Evolutionary conservation across 2,797 vertebrate genomes (phyloP).

Genomic region (Cirrhinus molitorella): DNA sequence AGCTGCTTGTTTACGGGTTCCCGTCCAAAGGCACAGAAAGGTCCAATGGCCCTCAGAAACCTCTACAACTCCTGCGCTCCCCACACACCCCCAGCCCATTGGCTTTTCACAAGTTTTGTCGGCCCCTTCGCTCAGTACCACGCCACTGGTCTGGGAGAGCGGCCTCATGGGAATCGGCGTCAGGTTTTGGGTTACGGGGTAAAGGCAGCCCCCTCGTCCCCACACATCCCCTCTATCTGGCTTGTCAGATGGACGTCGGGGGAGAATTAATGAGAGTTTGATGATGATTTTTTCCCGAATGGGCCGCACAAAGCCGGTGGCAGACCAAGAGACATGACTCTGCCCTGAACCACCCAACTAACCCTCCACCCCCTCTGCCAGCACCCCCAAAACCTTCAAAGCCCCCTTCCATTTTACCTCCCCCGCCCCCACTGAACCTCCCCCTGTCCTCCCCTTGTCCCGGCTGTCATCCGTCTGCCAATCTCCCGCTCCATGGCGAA

Average conservation of each 20-base stretch:
- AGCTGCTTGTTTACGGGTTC: constrained; percentile 70
- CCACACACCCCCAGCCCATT: constrained; percentile 63
- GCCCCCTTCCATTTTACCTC: constrained; percentile 60
- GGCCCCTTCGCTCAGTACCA: constrained; percentile 54
- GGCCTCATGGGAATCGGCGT: constrained; percentile 88
- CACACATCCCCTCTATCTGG: constrained; percentile 66
- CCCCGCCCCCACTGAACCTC: constrained; percentile 73
- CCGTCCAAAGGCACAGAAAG: constrained; percentile 74
- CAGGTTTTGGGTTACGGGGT: constrained; percentile 83
- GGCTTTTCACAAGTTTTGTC: constrained; percentile 60
- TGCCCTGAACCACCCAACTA: constrained; percentile 74
- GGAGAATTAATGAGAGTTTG: constrained; percentile 94
- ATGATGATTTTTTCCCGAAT: constrained; percentile 85
- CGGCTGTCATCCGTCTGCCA: constrained; percentile 99
- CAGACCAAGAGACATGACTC: constrained; percentile 93
- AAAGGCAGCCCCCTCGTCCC: constrained; percentile 77
- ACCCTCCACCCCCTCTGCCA: constrained; percentile 76
- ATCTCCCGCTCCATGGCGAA: constrained; percentile 95
- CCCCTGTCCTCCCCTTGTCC: constrained; percentile 90
- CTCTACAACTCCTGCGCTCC: constrained; percentile 51
- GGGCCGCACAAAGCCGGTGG: constrained; percentile 85
- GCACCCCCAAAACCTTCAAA: constrained; percentile 79
- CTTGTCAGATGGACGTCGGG: constrained; percentile 85
- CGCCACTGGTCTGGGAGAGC: constrained; percentile 75
- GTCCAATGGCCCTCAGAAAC: constrained; percentile 59